Percentiles rank a stretch among this genome's conserved stretches.
These are phyloP conservation scores for Nesogale talazaci DNA, from an alignment of 2,113 vertebrate genomes.

Conservation along the genomic window DNA sequence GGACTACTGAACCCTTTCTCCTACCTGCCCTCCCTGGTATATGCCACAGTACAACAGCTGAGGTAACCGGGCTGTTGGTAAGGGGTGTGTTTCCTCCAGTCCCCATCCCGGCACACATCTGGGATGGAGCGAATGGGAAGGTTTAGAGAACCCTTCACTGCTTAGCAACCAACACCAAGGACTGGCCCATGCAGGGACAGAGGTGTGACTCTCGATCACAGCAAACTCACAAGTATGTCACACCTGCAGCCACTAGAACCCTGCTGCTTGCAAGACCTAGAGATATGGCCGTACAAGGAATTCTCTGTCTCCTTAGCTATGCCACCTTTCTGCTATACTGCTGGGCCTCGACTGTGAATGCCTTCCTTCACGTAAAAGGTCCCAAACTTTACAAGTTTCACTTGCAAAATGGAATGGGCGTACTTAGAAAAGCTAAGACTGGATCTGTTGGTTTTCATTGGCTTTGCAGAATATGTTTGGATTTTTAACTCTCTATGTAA, in stretches of 20 bases:
- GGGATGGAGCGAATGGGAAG: not conserved
- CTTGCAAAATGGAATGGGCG: not conserved
- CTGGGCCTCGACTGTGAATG: not conserved
- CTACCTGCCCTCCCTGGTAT: rapidly evolving
- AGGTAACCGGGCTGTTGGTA: no score
- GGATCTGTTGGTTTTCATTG: not conserved
- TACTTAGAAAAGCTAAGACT: not conserved
- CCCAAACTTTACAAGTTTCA: not conserved
- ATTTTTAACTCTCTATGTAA: not conserved
- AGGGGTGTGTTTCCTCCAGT: not conserved
- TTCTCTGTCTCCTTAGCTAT: not conserved
- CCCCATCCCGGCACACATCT: not conserved
- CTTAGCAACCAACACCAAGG: not conserved
- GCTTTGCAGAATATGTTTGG: not conserved
- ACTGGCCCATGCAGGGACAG: not conserved
- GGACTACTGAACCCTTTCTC: not conserved
- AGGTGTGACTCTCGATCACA: not conserved
- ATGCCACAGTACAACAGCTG: rapidly evolving
- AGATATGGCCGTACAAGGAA: not conserved
- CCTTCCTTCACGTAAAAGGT: conserved; percentile 5
- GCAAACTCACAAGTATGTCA: not conserved
- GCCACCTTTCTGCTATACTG: not conserved
- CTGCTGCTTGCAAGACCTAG: not conserved
- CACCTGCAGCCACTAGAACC: not conserved
- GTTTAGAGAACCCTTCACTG: not conserved